These are phyloP conservation scores for Molossus molossus DNA, from an alignment of 2,797 vertebrate genomes.

Conservation along the genomic window DNA sequence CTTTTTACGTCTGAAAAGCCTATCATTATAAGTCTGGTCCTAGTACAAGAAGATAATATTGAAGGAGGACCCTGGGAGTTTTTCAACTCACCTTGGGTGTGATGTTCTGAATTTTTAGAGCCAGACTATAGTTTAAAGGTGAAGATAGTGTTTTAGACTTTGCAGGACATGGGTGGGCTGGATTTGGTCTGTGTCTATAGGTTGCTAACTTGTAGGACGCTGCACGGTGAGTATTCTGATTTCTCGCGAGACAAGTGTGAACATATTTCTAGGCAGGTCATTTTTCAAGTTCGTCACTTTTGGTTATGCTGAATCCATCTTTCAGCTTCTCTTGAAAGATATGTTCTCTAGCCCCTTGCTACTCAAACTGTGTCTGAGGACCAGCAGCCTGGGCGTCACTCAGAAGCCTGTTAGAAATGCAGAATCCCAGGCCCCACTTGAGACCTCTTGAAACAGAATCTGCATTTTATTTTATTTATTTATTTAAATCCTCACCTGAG, in stretches of 20 bases:
- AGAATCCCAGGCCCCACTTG: not conserved
- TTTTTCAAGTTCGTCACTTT: not conserved
- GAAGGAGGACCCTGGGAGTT: not conserved
- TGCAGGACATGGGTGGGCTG: not conserved
- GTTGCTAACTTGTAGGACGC: not conserved
- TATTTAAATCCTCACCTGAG: no score
- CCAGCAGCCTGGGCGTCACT: accelerated
- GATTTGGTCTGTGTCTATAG: not conserved
- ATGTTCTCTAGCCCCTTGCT: not conserved
- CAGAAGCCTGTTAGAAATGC: not conserved
- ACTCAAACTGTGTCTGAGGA: not conserved
- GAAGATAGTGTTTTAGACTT: not conserved
- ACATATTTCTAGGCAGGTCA: not conserved
- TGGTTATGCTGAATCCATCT: not conserved
- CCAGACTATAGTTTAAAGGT: not conserved
- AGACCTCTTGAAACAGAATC: no score
- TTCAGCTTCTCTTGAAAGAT: not conserved
- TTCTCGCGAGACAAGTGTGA: not conserved
- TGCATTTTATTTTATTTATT: no score
- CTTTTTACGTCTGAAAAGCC: not conserved
- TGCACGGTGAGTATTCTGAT: not conserved
- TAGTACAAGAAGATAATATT: not conserved
- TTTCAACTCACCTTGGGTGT: not conserved
- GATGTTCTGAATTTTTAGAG: not conserved
- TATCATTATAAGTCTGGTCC: not conserved